phyloP scores from a whole-genome alignment of 2,797 vertebrate species.

The Ctenochaetus hawaiiensis region DNA sequence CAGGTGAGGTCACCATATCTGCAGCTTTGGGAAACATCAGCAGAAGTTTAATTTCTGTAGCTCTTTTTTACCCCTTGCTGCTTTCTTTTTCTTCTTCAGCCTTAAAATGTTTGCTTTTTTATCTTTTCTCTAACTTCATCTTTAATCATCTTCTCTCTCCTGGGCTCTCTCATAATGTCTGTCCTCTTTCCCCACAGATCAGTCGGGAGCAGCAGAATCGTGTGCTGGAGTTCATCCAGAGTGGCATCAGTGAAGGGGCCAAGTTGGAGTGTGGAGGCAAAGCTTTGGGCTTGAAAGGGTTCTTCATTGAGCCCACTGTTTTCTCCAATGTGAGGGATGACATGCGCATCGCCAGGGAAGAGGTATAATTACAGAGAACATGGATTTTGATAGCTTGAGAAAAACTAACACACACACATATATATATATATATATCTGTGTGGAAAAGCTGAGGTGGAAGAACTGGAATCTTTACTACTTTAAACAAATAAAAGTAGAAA shows the following conservation, averaged over 20 bases:
- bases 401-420: not conserved
- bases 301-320: slow-evolving; percentile 97
- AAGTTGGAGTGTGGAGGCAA: slow-evolving; percentile 97
- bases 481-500: slow-evolving; percentile 1
- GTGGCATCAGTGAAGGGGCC: slow-evolving; percentile 95
- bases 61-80: not conserved
- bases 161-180: slow-evolving; percentile 1
- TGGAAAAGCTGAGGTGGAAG: not conserved
- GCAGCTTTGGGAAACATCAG: not conserved
- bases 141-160: not conserved
- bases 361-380: slow-evolving; percentile 84
- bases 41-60: not conserved
- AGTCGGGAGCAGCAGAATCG: slow-evolving; percentile 95
- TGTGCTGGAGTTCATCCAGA: slow-evolving; percentile 94
- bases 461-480: not conserved
- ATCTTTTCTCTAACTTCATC: too few species aligned
- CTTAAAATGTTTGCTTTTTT: not conserved
- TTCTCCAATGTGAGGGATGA: slow-evolving; percentile 97
- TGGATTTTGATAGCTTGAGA: not conserved
- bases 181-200: slow-evolving; percentile 83
- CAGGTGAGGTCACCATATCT: slow-evolving; percentile 85
- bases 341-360: slow-evolving; percentile 97
- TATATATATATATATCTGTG: not conserved
- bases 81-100: not conserved
- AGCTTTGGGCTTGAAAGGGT: slow-evolving; percentile 92